phyloP scores from a whole-genome alignment of 2,888 invertebrate species.

The Drosophila ochracea region DNA sequence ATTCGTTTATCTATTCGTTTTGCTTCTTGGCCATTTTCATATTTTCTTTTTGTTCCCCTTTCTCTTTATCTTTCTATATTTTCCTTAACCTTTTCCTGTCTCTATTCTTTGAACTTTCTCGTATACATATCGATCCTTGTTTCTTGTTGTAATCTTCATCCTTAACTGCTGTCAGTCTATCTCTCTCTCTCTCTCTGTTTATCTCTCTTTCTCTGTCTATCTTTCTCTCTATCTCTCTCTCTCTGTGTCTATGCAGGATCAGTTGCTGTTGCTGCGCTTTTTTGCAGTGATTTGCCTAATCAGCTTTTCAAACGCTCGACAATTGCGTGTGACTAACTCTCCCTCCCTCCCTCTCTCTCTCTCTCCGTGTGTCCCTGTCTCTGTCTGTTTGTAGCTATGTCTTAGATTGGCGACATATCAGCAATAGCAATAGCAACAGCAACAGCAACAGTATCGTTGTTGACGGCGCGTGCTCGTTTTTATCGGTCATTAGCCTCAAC shows the following conservation, averaged over 20 bases:
- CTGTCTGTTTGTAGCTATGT: slow-evolving; percentile 15
- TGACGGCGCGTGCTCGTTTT: slow-evolving; percentile 69
- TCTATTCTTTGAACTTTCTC: not conserved
- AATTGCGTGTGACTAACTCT: not conserved
- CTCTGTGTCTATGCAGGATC: slow-evolving; percentile 7
- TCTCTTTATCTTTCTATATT: not conserved
- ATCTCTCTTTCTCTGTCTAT: not conserved
- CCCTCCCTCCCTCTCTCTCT: not conserved
- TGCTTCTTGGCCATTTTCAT: not conserved
- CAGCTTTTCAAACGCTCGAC: slow-evolving; percentile 2
- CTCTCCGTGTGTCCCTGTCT: not conserved
- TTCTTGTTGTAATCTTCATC: not conserved
- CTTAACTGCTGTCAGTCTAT: not conserved
- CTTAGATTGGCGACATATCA: slow-evolving; percentile 40
- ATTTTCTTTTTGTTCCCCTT: not conserved
- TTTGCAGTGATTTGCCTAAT: not conserved
- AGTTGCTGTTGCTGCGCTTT: not conserved
- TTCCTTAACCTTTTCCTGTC: not conserved
- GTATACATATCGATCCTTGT: not conserved
- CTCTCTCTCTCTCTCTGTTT: not conserved
- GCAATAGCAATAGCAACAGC: slow-evolving; percentile 31
- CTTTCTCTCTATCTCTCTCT: not conserved
- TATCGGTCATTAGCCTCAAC: slow-evolving; percentile 76
- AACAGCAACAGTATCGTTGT: slow-evolving; percentile 37
- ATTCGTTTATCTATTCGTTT: not conserved